A percentile compares a stretch with the other conserved stretches of the same genome.
These are phyloP conservation scores for Fratercula arctica DNA, from an alignment of 2,797 vertebrate genomes.

Conservation along the genomic window DNA sequence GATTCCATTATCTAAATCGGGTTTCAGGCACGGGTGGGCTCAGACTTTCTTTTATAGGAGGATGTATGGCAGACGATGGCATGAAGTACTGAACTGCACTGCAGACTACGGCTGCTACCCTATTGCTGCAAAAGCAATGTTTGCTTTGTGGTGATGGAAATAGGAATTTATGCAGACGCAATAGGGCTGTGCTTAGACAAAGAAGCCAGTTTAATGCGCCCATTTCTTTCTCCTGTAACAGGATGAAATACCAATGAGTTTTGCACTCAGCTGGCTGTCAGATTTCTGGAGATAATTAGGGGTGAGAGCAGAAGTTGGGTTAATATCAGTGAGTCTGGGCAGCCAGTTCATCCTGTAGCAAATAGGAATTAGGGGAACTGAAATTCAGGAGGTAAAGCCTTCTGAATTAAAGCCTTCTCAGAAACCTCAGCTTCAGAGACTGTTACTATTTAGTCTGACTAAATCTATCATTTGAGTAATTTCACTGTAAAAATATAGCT, in stretches of 20 bases:
- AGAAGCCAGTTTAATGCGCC: not conserved
- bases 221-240: not conserved
- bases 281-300: not conserved
- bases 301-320: not conserved
- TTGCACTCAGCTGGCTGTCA: not conserved
- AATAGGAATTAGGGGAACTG: not conserved
- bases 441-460: not conserved
- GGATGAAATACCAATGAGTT: constrained; percentile 10
- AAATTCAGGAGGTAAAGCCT: not conserved
- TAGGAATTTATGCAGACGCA: not conserved
- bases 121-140: not conserved
- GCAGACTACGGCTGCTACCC: not conserved
- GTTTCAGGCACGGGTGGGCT: not conserved
- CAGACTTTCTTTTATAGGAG: not conserved
- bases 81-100: not conserved
- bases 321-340: not conserved
- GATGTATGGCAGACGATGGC: not conserved
- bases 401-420: not conserved
- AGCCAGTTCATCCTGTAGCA: not conserved
- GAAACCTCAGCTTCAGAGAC: not conserved
- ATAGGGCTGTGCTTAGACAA: not conserved
- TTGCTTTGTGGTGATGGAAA: constrained; percentile 4
- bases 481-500: not conserved
- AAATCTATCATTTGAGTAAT: not conserved
- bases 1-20: constrained; percentile 25